phyloP scores from a whole-genome alignment of 2,888 invertebrate species.

The Ornithoptera priamus region DNA sequence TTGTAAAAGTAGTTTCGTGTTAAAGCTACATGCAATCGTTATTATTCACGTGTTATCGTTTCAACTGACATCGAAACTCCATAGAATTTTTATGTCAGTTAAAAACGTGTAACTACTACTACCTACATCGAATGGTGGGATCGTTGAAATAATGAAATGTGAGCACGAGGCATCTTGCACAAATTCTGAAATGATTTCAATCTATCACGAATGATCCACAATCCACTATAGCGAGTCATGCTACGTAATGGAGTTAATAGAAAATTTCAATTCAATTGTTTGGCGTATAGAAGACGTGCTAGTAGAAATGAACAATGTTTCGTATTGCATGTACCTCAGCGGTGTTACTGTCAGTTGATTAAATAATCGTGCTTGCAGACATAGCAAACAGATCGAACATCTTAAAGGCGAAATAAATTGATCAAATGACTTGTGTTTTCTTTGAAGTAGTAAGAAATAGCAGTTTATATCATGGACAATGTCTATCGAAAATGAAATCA shows the following conservation, averaged over 20 bases:
- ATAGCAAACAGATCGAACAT: conserved; percentile 5
- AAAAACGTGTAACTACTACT: background rate
- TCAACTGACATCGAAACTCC: conserved; percentile 7
- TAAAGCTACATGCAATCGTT: conserved; percentile 10
- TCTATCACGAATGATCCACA: conserved; percentile 27
- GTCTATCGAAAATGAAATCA: background rate
- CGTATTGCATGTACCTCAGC: conserved; percentile 7
- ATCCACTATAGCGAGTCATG: conserved; percentile 24
- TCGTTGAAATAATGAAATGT: conserved; percentile 19
- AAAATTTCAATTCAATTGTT: conserved; percentile 31
- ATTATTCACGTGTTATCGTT: conserved; percentile 5
- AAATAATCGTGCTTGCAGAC: conserved; percentile 19
- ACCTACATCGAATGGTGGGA: background rate
- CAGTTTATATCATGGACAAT: background rate
- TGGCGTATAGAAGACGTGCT: conserved; percentile 19
- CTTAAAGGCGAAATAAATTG: conserved; percentile 12
- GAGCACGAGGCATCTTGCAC: conserved; percentile 9
- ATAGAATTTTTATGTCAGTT: background rate
- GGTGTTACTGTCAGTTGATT: conserved; percentile 12
- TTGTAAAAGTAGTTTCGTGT: conserved; percentile 16
- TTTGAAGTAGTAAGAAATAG: background rate
- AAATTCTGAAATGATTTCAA: conserved; percentile 24
- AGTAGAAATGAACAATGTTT: conserved; percentile 14
- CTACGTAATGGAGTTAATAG: conserved; percentile 29
- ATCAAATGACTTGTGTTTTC: conserved; percentile 9